Conservation (phyloP, 2,113 vertebrate species). For the Podilymbus podiceps region DNA sequence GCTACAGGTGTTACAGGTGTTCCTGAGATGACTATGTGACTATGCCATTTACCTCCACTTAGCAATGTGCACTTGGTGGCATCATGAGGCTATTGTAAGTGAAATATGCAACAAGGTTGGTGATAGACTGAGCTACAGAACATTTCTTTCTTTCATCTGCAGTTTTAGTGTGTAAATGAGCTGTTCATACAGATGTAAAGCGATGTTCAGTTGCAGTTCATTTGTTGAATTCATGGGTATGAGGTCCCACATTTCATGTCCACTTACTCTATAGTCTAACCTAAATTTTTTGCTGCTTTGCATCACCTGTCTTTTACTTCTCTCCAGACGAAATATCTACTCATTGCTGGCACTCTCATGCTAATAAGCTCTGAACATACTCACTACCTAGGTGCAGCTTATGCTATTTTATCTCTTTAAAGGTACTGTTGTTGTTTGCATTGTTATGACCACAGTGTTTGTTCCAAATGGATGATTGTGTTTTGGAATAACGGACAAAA, state of each 20-base stretch:
- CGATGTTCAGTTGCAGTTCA: fast-evolving
- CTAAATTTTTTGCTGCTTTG: not conserved
- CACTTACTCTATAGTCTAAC: not conserved
- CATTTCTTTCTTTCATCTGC: not conserved
- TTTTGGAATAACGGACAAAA: not conserved
- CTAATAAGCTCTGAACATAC: not conserved
- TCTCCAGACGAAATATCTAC: not conserved
- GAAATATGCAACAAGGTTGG: not conserved
- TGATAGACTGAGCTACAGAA: not conserved
- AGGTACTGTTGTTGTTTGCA: not conserved
- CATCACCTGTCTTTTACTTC: not conserved
- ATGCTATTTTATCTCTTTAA: not conserved
- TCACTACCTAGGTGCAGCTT: not conserved
- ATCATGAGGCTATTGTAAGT: not conserved
- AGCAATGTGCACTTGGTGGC: not conserved
- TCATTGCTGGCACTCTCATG: not conserved
- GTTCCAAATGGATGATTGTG: not conserved
- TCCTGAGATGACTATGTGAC: not conserved
- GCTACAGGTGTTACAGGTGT: not conserved
- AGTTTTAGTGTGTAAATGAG: not conserved
- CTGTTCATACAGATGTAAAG: not conserved
- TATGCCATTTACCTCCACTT: not conserved
- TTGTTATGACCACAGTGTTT: not conserved
- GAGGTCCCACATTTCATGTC: not conserved
- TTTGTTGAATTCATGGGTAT: not conserved